phyloP scores from a whole-genome alignment of 2,113 vertebrate genomes.

The Tragelaphus strepsiceros region DNA sequence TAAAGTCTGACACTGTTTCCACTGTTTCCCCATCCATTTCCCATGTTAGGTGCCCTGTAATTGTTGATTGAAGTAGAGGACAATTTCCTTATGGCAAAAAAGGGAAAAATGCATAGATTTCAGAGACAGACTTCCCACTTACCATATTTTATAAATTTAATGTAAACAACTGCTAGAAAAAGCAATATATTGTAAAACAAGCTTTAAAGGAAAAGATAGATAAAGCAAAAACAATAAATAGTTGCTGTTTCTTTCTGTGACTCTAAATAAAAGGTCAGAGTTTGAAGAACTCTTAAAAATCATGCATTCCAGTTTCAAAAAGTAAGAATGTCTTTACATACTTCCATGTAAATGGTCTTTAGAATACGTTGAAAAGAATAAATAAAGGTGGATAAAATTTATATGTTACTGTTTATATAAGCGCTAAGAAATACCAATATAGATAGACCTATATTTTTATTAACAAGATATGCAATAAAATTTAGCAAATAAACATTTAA shows the following conservation, averaged over 20 bases:
- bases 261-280: neutral
- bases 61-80: neutral
- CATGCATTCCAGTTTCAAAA: neutral
- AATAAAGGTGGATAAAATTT: neutral
- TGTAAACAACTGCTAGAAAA: neutral
- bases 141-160: neutral
- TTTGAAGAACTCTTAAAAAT: neutral
- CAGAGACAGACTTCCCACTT: neutral
- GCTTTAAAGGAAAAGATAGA: neutral
- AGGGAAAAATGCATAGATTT: neutral
- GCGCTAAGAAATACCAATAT: neutral
- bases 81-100: neutral
- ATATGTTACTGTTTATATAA: neutral
- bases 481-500: neutral
- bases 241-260: neutral
- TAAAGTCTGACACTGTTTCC: too few relatives aligned
- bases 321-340: neutral
- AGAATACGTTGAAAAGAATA: neutral
- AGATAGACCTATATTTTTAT: neutral
- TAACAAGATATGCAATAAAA: neutral
- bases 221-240: neutral
- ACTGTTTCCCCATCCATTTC: too few relatives aligned
- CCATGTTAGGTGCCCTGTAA: too few relatives aligned
- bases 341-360: neutral
- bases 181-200: neutral